Evolutionary conservation across 2,888 invertebrate species (phyloP).

Genomic region (Silvanus unidentatus): DNA sequence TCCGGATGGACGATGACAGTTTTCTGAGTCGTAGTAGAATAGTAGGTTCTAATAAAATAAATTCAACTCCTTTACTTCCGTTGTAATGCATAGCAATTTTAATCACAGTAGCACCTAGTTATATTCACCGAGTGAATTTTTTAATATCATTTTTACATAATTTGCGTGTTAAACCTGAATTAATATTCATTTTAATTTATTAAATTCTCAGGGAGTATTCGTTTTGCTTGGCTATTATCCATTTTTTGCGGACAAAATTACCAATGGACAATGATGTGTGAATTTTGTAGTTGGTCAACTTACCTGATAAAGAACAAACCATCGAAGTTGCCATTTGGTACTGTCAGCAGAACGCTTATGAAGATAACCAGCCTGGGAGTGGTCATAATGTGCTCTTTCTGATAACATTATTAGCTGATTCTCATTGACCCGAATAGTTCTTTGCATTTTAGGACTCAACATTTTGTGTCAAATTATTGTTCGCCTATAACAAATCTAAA

Average conservation of each 20-base stretch:
- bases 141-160: too few species aligned
- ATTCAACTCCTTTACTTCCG: too few species aligned
- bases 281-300: too few species aligned
- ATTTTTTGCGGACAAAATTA: too few species aligned
- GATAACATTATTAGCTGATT: conserved; percentile 78
- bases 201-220: too few species aligned
- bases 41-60: conserved; percentile 64
- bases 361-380: conserved; percentile 75
- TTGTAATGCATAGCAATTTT: too few species aligned
- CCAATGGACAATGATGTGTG: too few species aligned
- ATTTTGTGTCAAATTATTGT: conserved; percentile 43
- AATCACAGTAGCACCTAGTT: too few species aligned
- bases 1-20: conserved; percentile 72
- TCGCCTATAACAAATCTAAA: conserved; percentile 20
- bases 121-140: too few species aligned
- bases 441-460: conserved; percentile 82
- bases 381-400: conserved; percentile 79
- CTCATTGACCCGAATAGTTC: conserved; percentile 78
- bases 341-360: conserved; percentile 81
- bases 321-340: conserved; percentile 81
- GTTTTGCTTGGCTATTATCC: too few species aligned
- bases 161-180: too few species aligned
- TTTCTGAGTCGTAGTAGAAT: conserved; percentile 86
- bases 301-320: conserved; percentile 79
- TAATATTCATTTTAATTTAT: too few species aligned